Evolutionary conservation across 2,113 vertebrate genomes (phyloP).

Genomic region (Dromas ardeola): DNA sequence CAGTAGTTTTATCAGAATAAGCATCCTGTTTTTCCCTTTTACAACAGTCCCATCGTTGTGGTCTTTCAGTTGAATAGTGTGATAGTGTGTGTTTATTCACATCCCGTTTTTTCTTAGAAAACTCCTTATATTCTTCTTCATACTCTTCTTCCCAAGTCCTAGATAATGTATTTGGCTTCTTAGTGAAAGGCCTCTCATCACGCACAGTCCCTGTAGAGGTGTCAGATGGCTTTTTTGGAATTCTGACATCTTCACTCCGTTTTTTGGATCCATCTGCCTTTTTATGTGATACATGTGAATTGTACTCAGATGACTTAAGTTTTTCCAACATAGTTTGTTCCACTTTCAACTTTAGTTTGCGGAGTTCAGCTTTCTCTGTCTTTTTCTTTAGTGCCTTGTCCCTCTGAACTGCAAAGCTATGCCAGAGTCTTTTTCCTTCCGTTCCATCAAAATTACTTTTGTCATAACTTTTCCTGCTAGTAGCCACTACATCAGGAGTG

Average conservation of each 20-base stretch:
- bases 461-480: background rate
- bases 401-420: conserved; percentile 48
- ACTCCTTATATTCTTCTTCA: background rate
- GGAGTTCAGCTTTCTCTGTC: conserved; percentile 15
- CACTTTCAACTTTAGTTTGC: conserved; percentile 28
- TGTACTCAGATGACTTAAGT: background rate
- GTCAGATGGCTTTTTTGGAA: background rate
- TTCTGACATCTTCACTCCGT: conserved; percentile 8
- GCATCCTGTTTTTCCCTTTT: background rate
- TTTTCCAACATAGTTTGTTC: conserved; percentile 51
- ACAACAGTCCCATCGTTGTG: background rate
- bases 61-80: background rate
- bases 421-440: conserved; percentile 22
- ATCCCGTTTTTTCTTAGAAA: background rate
- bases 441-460: background rate
- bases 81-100: background rate
- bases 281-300: background rate
- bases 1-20: background rate
- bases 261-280: conserved; percentile 25
- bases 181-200: background rate
- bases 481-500: background rate
- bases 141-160: conserved; percentile 27
- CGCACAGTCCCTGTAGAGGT: background rate
- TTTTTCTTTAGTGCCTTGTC: conserved; percentile 51
- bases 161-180: background rate